Evolutionary conservation across 2,113 vertebrate species (phyloP).

Genomic region (Steatornis caripensis): DNA sequence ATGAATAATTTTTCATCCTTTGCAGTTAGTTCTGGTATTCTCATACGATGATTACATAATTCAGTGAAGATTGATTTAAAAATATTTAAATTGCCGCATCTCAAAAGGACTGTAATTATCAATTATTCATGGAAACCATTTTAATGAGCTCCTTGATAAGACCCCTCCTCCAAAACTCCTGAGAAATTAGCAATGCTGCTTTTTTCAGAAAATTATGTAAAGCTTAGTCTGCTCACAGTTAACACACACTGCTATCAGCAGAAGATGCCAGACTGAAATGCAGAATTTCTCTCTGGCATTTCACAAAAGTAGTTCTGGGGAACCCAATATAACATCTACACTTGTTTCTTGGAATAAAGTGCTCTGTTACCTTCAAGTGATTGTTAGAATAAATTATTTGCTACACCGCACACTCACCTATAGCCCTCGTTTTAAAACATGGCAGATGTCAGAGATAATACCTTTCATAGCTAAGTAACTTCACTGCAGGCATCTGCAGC

Average conservation of each 20-base stretch:
- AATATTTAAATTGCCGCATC: conserved; percentile 4
- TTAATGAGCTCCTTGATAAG: conserved; percentile 17
- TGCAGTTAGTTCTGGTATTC: not conserved
- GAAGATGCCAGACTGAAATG: not conserved
- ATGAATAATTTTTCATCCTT: conserved; percentile 16
- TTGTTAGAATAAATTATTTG: conserved; percentile 22
- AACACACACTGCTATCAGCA: not conserved
- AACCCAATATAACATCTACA: not conserved
- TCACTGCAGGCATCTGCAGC: conserved; percentile 4
- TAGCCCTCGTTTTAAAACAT: not conserved
- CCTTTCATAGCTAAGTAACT: conserved; percentile 31
- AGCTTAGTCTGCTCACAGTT: not conserved
- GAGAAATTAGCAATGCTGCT: not conserved
- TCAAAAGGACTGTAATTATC: not conserved
- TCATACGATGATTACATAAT: conserved; percentile 24
- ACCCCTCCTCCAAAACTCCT: conserved; percentile 29
- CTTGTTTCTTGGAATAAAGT: not conserved
- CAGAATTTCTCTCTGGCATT: not conserved
- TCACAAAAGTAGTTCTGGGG: not conserved
- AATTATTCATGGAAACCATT: conserved; percentile 41
- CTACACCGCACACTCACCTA: not conserved
- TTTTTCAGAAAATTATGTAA: not conserved
- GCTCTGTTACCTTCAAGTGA: conserved; percentile 5
- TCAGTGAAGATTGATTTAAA: not conserved
- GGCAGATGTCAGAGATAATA: not conserved